Evolutionary conservation across 2,797 vertebrate genomes (phyloP).

Genomic region (Myotis findleyi): DNA sequence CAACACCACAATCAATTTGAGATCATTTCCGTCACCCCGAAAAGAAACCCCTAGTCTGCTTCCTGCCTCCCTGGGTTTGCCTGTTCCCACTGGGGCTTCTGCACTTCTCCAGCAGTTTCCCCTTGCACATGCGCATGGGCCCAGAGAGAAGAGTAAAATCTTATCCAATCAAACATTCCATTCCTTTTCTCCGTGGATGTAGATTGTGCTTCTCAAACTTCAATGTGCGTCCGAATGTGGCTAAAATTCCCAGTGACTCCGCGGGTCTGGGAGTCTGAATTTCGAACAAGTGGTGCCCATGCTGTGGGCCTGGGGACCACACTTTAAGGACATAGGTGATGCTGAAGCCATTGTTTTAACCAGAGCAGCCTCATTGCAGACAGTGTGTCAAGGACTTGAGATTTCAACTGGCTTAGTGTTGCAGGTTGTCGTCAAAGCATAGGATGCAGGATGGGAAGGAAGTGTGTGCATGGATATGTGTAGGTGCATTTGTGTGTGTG

Average conservation of each 20-base stretch:
- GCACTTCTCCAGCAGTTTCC: background rate
- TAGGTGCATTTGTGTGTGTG: background rate
- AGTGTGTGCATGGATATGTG: background rate
- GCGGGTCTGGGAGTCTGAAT: background rate
- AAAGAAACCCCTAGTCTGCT: background rate
- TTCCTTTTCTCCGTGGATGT: background rate
- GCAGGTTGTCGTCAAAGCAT: background rate
- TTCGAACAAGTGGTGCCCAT: background rate
- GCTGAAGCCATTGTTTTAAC: background rate
- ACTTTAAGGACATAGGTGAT: background rate
- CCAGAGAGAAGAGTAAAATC: background rate
- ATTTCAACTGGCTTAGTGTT: background rate
- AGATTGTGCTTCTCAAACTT: background rate
- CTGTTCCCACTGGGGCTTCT: background rate
- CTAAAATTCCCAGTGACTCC: background rate
- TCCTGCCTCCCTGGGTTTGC: background rate
- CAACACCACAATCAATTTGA: background rate
- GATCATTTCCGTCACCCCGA: background rate
- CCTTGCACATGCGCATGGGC: too few relatives aligned
- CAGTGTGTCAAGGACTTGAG: background rate
- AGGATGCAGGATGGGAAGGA: background rate
- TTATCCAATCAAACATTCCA: background rate
- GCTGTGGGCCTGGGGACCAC: background rate
- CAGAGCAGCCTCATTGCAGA: background rate
- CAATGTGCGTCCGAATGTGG: rapidly evolving